These are phyloP conservation scores for Dicrostonyx torquatus DNA, from an alignment of 2,797 vertebrate species.

Conservation along the genomic window DNA sequence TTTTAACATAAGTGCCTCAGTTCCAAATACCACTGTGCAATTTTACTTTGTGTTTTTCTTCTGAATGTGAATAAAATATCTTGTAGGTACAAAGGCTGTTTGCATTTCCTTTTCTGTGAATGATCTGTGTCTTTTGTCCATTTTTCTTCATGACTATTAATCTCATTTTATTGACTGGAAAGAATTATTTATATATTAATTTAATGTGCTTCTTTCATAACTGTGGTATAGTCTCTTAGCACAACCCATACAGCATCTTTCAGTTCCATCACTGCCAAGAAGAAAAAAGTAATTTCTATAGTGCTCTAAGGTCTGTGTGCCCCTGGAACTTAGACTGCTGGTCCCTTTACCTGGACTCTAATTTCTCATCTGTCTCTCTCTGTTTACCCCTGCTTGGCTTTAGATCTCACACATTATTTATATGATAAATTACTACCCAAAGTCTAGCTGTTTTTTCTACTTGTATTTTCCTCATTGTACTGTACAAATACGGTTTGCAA, in stretches of 20 bases:
- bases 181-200: not conserved
- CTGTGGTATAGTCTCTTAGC: not conserved
- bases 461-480: not conserved
- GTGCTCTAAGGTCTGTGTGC: not conserved
- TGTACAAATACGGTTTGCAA: not conserved
- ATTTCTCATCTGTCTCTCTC: not conserved
- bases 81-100: not conserved
- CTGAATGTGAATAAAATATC: not conserved
- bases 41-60: constrained; percentile 7
- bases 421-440: not conserved
- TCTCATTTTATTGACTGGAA: not conserved
- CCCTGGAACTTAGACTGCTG: not conserved
- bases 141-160: not conserved
- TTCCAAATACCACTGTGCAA: not conserved
- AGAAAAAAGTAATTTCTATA: not conserved
- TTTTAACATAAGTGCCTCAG: not conserved
- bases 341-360: not conserved
- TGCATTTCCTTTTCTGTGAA: constrained; percentile 5
- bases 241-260: not conserved
- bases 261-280: not conserved
- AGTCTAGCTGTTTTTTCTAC: not conserved
- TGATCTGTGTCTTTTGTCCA: not conserved
- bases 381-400: not conserved
- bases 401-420: not conserved
- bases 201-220: not conserved